Base-by-base conservation (phyloP, 2,113 vertebrate species). In the Siphamia tubifer region DNA sequence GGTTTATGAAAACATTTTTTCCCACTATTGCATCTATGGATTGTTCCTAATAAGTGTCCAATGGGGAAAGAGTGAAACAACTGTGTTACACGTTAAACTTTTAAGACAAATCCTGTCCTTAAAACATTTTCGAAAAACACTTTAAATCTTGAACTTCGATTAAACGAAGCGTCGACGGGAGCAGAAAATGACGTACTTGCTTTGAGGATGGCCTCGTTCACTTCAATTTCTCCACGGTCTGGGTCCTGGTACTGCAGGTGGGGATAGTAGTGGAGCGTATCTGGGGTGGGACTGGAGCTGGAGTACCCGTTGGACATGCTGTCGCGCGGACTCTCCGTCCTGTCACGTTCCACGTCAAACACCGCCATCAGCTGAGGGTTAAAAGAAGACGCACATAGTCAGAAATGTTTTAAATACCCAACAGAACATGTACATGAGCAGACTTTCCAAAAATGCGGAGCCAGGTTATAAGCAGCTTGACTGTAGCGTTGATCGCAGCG, bases 321-420 rank as follows among this genome's bases (percentile, higher is more conserved):
- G 38, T 92, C 92, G 28, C 55, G 63, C 10, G 90, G 88, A 48
- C 91, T 92, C 71, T 90, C 92, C 11, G 32, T 23, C 28, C 90
- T 91, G 62, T 13, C 68, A 20, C 79, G 70, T 51, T 88, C 90
- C 36, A 85, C 67, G 31, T 95, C 94, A 42, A 94, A 96, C 79
- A 96, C 81, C 0, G 97, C 96, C 57, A 96, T 91, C 83, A 99
- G 85, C 97, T 99, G 82, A n/a, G n/a, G n/a, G n/a, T n/a, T n/a
- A 31, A 78, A 78, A 73, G 23, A 6, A 84, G 20, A 87, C 2
- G 56, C 15, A 55, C 24, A 55, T 16, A 58, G 28, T 24, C 38
- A 15, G 8, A 10, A 24, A 48, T 45, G 3, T 36, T 34, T 2
- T 0, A 6, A 48, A 24, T 25, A 27, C 12, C 9, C 47, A 57